These are phyloP conservation scores for Acipenser oxyrinchus DNA, from an alignment of 2,797 vertebrate species.

Conservation along the genomic window DNA sequence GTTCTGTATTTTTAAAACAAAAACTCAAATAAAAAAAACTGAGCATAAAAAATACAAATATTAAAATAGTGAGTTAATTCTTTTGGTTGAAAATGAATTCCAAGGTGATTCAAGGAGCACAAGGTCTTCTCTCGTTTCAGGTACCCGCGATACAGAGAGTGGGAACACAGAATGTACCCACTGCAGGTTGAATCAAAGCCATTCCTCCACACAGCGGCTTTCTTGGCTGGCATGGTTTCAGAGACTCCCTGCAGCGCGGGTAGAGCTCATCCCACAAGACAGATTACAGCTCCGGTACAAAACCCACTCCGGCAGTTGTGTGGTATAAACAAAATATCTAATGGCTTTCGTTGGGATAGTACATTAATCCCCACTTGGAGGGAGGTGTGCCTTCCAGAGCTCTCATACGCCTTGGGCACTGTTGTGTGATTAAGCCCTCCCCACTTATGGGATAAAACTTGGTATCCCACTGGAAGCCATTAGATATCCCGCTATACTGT, in stretches of 20 bases:
- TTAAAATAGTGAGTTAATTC: too few relatives aligned
- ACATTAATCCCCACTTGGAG: slow-evolving; percentile 6
- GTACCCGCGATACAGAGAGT: too few relatives aligned
- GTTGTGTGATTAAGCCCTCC: slow-evolving; percentile 46
- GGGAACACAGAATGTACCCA: slow-evolving; percentile 3
- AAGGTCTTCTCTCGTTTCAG: too few relatives aligned
- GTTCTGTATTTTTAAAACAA: too few relatives aligned
- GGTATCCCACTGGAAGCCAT: slow-evolving; percentile 45
- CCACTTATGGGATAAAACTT: slow-evolving; percentile 45
- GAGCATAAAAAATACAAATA: too few relatives aligned
- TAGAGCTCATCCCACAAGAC: not conserved
- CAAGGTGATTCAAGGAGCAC: too few relatives aligned
- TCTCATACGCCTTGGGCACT: slow-evolving; percentile 39
- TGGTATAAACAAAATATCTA: slow-evolving; percentile 34
- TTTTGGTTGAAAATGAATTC: too few relatives aligned
- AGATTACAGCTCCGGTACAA: slow-evolving; percentile 5
- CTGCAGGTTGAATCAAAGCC: slow-evolving; percentile 35
- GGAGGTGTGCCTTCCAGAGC: slow-evolving; percentile 27
- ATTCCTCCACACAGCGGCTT: slow-evolving; percentile 13
- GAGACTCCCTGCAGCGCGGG: not conserved
- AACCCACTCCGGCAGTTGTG: slow-evolving; percentile 30
- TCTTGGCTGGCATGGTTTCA: slow-evolving; percentile 11
- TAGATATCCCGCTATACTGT: slow-evolving; percentile 32
- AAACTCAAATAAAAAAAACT: too few relatives aligned
- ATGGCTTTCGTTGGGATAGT: slow-evolving; percentile 15